phyloP scores from a whole-genome alignment of 2,797 vertebrate genomes.

The Tympanoctomys barrerae region DNA sequence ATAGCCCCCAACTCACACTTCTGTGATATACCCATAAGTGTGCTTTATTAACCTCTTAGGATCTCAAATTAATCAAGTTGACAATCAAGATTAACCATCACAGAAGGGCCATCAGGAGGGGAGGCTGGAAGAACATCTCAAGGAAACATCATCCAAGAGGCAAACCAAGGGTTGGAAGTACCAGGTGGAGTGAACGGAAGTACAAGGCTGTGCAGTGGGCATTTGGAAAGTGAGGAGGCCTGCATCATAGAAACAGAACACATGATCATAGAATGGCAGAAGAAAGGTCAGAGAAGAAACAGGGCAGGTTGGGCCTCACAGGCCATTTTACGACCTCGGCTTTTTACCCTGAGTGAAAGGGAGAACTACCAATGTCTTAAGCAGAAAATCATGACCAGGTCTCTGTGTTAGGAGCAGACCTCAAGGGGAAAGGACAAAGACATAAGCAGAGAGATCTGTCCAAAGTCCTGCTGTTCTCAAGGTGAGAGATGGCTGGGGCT shows the following conservation, averaged over 20 bases:
- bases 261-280: too few species aligned
- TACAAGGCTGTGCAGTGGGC: background rate
- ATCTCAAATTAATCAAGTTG: background rate
- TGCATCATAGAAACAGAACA: background rate
- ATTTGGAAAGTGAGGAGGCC: background rate
- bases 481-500: background rate
- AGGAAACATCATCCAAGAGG: background rate
- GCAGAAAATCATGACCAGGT: background rate
- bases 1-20: background rate
- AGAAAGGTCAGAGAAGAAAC: background rate
- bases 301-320: fast-evolving
- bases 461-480: background rate
- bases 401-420: background rate
- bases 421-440: too few species aligned
- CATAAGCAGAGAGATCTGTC: too few species aligned
- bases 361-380: background rate
- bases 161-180: background rate
- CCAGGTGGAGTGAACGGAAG: background rate
- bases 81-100: background rate
- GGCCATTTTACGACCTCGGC: too few species aligned
- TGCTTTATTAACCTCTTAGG: background rate
- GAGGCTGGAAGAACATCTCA: background rate
- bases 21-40: background rate
- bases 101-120: background rate
- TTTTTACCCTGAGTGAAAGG: background rate